Conservation (phyloP, 2,797 vertebrate species). For the Tangara arthus region DNA sequence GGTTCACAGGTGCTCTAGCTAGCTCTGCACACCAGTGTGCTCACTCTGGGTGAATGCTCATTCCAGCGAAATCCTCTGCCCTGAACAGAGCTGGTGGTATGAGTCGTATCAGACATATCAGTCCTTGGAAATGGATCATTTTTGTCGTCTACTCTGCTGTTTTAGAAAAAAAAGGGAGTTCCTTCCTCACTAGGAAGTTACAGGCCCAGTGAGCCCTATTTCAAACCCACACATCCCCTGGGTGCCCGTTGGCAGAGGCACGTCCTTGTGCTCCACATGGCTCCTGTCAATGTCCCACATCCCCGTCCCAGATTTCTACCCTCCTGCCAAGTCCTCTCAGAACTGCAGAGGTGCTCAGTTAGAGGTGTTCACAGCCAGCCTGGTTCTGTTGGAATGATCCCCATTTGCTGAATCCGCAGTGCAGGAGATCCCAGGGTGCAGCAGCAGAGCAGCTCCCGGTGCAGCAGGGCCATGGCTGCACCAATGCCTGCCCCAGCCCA, state of each 20-base stretch:
- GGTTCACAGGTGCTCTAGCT: not conserved
- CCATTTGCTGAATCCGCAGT: not conserved
- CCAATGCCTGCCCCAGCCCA: not conserved
- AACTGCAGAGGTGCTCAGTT: not conserved
- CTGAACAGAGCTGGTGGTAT: not conserved
- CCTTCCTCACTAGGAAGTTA: not conserved
- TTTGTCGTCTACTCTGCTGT: not conserved
- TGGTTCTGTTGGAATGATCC: not conserved
- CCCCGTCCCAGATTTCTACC: not conserved
- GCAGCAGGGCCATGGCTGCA: fast-evolving
- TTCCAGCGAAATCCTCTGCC: not conserved
- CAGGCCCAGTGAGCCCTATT: not conserved
- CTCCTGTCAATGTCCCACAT: not conserved
- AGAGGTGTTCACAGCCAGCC: not conserved
- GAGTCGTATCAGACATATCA: not conserved
- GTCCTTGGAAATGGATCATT: not conserved
- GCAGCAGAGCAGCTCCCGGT: fast-evolving
- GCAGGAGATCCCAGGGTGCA: fast-evolving
- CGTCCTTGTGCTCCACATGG: not conserved
- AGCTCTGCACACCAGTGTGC: not conserved
- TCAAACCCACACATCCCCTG: not conserved
- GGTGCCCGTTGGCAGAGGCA: fast-evolving
- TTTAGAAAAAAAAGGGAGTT: not conserved
- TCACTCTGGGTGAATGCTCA: not conserved
- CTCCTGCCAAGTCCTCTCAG: not conserved